Base-by-base conservation (phyloP, 2,797 vertebrate genomes). In the Characodon lateralis region DNA sequence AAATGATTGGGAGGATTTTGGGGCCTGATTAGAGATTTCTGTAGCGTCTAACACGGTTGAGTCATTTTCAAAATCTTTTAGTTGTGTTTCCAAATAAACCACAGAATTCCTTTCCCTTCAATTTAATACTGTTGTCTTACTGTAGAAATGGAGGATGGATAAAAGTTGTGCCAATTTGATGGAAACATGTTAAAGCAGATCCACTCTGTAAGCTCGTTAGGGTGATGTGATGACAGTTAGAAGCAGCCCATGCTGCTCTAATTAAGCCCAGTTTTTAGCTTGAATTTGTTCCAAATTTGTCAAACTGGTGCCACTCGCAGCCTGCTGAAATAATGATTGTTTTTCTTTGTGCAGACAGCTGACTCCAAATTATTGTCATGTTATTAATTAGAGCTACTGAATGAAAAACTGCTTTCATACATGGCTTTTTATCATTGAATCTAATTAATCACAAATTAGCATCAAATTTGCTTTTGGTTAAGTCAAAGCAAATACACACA, bases 251-350 rank as follows among this genome's bases (percentile, higher is more conserved):
- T 48, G 41, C 53, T 59, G 41, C 31, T 71, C 75, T 66, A 77
- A 77, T 77, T 77, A 77, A 70, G 68, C 55, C 61, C 63, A 39
- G 28, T 55, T 66, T 63, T 77, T 31, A 48, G 20, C 26, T 71
- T 58, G 66, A 41, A 71, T 77, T 77, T 77, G 73, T 53, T 50
- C 61, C 73, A 53, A 18, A 66, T 75, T 75, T 24, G 41, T 71
- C 26, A 71, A 59, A 77, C 26, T 59, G 39, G 16, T 58, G n/a
- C 13, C 41, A 59, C 28, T 51, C 26, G 24, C 35, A 46, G 12
- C 8, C 26, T 35, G 66, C 16, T 59, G 68, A 26, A 71, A 46
- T 28, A 41, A 41, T 66, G 63, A 39, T 39, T 66, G 35, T 41
- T 66, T 66, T 66, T 66, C 20, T 66, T 20, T 24, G 9, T 41